These are phyloP conservation scores for Drosophila ficusphila DNA, from an alignment of 1,140 invertebrate genomes.

Conservation along the genomic window DNA sequence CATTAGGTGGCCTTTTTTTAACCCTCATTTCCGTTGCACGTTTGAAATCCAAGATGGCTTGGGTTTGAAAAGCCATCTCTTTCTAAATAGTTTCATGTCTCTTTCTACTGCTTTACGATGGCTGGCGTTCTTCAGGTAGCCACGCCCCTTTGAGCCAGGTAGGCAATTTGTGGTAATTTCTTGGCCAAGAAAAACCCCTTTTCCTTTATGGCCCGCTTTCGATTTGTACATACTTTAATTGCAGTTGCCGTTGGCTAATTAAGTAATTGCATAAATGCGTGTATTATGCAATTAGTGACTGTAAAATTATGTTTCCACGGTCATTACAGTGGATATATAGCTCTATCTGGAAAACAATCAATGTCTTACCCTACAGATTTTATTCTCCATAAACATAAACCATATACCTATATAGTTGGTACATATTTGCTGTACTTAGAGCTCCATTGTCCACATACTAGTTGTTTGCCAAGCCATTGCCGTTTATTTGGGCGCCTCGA, in stretches of 20 bases:
- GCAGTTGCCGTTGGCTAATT: constrained; percentile 74
- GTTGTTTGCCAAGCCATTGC: constrained; percentile 45
- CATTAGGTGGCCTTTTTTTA: constrained; percentile 31
- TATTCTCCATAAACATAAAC: constrained; percentile 27
- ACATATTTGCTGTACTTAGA: constrained; percentile 8
- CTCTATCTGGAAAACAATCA: constrained; percentile 47
- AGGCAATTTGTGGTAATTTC: constrained; percentile 45
- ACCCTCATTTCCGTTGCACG: constrained; percentile 72
- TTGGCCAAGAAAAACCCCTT: constrained; percentile 41
- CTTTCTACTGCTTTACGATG: constrained; percentile 37
- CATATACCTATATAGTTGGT: constrained; percentile 18
- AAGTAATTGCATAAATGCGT: constrained; percentile 68
- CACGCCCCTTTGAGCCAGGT: constrained; percentile 49
- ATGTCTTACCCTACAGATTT: constrained; percentile 57
- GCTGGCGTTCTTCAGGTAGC: constrained; percentile 33
- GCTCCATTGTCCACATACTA: constrained; percentile 39
- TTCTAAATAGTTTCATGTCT: neutral
- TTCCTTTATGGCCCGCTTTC: constrained; percentile 65
- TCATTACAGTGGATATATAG: constrained; percentile 38
- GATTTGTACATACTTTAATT: constrained; percentile 72
- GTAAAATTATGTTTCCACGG: constrained; percentile 67
- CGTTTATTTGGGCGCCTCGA: constrained; percentile 41
- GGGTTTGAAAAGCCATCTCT: constrained; percentile 31
- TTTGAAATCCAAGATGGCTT: constrained; percentile 76
- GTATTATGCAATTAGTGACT: constrained; percentile 75